Evolutionary conservation across 2,113 vertebrate genomes (phyloP).

Genomic region (Microcebus griseorufus): DNA sequence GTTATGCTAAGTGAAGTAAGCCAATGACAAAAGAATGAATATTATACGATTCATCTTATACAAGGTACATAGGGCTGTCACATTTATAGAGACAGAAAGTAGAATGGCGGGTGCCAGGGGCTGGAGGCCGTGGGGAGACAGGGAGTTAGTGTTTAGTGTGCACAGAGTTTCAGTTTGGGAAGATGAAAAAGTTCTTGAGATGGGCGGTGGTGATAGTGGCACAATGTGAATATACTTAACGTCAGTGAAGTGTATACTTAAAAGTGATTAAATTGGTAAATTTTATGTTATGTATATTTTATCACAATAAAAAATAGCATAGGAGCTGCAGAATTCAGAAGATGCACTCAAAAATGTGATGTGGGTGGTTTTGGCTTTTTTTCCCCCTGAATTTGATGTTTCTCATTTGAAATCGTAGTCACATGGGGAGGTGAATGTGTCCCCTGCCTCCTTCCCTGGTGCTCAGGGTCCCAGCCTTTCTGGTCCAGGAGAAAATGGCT

Average conservation of each 20-base stretch:
- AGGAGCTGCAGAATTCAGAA: not conserved
- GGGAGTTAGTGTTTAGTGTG: not conserved
- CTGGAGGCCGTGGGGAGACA: not conserved
- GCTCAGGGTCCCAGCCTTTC: not conserved
- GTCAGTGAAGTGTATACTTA: not conserved
- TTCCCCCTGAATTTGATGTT: not conserved
- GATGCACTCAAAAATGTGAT: not conserved
- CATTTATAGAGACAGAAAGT: not conserved
- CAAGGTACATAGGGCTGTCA: not conserved
- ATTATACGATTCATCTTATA: not conserved
- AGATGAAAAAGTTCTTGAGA: not conserved
- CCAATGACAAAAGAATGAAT: not conserved
- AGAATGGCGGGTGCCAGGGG: not conserved
- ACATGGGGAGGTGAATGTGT: not conserved
- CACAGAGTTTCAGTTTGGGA: not conserved
- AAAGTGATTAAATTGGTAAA: not conserved
- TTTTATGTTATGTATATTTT: not conserved
- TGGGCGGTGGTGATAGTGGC: too few species aligned
- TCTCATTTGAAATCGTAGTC: not conserved
- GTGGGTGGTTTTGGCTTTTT: too few species aligned
- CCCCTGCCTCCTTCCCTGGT: rapidly evolving
- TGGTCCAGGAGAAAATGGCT: not conserved
- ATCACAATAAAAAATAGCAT: not conserved
- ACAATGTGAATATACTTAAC: not conserved
- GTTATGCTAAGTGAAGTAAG: not conserved